Evolutionary conservation across 2,113 vertebrate species (phyloP).

Genomic region (Pteronura brasiliensis): DNA sequence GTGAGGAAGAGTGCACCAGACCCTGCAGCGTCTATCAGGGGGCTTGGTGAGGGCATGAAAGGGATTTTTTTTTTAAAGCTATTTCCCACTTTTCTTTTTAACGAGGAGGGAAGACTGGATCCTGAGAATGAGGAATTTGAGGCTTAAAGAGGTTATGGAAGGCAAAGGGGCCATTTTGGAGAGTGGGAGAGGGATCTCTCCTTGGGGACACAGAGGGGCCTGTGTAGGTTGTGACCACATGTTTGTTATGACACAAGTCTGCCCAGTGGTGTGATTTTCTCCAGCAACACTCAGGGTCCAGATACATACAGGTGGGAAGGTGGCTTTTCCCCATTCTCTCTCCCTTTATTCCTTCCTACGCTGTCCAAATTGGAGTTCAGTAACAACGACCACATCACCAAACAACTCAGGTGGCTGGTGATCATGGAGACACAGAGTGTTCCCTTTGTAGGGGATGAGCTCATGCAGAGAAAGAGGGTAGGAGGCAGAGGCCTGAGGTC

Average conservation of each 20-base stretch:
- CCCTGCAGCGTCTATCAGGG: background rate
- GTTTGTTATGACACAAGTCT: background rate
- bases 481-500: rapidly evolving
- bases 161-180: background rate
- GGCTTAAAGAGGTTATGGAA: background rate
- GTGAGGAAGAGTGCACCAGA: background rate
- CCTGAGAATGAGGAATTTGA: background rate
- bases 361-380: background rate
- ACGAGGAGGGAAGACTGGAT: background rate
- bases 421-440: background rate
- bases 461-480: no score
- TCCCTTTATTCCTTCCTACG: background rate
- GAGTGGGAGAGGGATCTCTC: background rate
- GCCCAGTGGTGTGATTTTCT: background rate
- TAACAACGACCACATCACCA: background rate
- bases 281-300: rapidly evolving
- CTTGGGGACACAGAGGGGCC: background rate
- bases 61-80: background rate
- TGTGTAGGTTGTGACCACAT: rapidly evolving
- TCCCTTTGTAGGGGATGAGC: background rate
- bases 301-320: rapidly evolving
- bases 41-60: no score
- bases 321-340: background rate
- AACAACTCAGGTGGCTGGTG: background rate
- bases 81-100: background rate